A percentile compares a stretch with the other conserved stretches of the same genome.
Conservation (phyloP, 2,888 invertebrate species). For the Anoncus sp. region DNA sequence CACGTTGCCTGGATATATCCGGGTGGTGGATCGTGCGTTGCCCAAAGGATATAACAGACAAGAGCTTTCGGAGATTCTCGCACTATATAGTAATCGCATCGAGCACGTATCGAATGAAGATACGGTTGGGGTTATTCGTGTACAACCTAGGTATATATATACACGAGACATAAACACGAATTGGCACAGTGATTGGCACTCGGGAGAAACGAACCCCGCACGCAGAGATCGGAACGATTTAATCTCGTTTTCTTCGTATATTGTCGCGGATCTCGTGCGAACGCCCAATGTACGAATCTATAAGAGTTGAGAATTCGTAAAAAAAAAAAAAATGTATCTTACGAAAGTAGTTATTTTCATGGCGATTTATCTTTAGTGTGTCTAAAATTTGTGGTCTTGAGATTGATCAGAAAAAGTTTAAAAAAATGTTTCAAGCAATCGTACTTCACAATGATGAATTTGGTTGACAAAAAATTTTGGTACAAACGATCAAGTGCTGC, state of each 20-base stretch:
- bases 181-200: slow-evolving; percentile 33
- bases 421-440: no score
- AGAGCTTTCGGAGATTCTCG: slow-evolving; percentile 39
- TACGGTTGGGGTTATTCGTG: slow-evolving; percentile 1
- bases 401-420: no score
- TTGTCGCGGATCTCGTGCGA: no score
- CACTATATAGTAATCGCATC: background rate
- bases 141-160: background rate
- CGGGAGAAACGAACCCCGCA: background rate
- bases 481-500: background rate
- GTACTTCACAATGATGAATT: background rate
- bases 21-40: slow-evolving; percentile 46
- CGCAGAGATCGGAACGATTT: background rate
- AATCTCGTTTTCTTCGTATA: background rate
- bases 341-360: no score
- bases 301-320: no score
- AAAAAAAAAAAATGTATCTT: no score
- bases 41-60: slow-evolving; percentile 22
- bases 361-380: no score
- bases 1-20: slow-evolving; percentile 41
- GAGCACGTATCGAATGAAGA: slow-evolving; percentile 40
- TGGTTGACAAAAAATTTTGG: background rate
- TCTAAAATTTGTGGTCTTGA: no score
- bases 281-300: no score
- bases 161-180: background rate